Evolutionary conservation across 1,140 invertebrate species (phyloP), one percentile per base, ranked within the genome.

Genomic region (Pseudoatta argentina): DNA sequence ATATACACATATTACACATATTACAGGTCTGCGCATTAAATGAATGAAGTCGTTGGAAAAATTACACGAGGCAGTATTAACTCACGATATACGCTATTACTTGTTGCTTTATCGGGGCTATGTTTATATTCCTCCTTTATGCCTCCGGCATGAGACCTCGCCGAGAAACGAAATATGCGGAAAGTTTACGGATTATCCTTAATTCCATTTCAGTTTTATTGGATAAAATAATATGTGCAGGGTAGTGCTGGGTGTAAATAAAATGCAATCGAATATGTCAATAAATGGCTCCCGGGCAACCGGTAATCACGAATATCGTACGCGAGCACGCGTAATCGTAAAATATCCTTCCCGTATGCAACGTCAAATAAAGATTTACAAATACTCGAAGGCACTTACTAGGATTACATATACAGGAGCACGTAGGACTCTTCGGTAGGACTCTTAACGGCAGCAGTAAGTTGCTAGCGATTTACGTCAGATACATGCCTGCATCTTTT

Each of bases 321-420:
- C 66, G 21, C 30, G 27, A 27, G 53, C 14, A 53, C 75, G 69
- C 75, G 82, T 82, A 86, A 87, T 81, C 88, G 86, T 90, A 86
- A 90, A 90, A 34, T 66, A 66, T 67, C n/a, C 48, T 71, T 10
- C 55, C 55, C 86, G 48, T 90, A 81, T 87, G 89, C 51, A 44
- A 30, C 59, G 21, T 61, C 76, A 82, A 86, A 85, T 59, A 53
- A 21, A 85, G 79, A 91, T 88, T 88, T 90, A 81, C 87, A 81
- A 87, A 86, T 85, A 76, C 81, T 87, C 75, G 55, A 59, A n/a
- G 57, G 78, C 89, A 90, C 90, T 91, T 88, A 91, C 87, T 57
- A 83, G 89, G 66, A 91, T 88, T 89, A 88, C 89, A 34, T 34
- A 73, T 64, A 57, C 21, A 6, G 75, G 69, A 81, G 78, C 78